A percentile compares a stretch with the other conserved stretches of the same genome.
These are phyloP conservation scores for Cossypha polioptera DNA, from an alignment of 2,797 vertebrate genomes.

Conservation along the genomic window DNA sequence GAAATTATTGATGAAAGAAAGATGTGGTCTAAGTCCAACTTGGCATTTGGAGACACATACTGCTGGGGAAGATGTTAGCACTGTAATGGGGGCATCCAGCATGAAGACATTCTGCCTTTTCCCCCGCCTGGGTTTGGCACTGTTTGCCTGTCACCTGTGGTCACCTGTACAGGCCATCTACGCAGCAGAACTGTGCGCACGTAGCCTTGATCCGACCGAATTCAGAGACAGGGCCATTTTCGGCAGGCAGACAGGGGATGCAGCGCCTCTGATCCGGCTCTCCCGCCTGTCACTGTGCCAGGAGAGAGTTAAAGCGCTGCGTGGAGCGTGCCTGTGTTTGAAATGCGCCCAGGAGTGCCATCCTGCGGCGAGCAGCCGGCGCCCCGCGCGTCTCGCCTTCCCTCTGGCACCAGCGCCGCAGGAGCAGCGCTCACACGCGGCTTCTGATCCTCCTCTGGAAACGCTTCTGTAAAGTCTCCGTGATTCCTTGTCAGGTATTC, in stretches of 20 bases:
- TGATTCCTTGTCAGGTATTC: not conserved
- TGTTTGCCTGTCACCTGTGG: accelerated
- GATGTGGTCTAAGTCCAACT: not conserved
- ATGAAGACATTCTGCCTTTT: not conserved
- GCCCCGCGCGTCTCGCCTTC: too few species aligned
- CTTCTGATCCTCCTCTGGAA: not conserved
- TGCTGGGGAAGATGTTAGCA: not conserved
- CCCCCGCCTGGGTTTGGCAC: not conserved
- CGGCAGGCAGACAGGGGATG: not conserved
- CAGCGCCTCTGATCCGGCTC: not conserved
- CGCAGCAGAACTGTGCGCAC: not conserved
- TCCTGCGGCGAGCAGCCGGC: not conserved
- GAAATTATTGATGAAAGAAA: not conserved
- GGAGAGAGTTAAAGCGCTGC: not conserved
- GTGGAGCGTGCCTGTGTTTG: not conserved
- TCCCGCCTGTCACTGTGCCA: not conserved
- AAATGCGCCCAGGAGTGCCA: slow-evolving; percentile 7
- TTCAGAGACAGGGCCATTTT: not conserved
- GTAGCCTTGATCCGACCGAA: accelerated
- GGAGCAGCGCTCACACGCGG: accelerated
- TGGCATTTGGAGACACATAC: not conserved
- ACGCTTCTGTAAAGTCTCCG: accelerated
- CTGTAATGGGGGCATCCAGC: not conserved
- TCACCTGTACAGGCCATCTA: accelerated
- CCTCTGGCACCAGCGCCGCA: not conserved